Evolutionary conservation across 2,113 vertebrate genomes (phyloP), one percentile per base, ranked within the genome.

Genomic region (Dasyprocta punctata): DNA sequence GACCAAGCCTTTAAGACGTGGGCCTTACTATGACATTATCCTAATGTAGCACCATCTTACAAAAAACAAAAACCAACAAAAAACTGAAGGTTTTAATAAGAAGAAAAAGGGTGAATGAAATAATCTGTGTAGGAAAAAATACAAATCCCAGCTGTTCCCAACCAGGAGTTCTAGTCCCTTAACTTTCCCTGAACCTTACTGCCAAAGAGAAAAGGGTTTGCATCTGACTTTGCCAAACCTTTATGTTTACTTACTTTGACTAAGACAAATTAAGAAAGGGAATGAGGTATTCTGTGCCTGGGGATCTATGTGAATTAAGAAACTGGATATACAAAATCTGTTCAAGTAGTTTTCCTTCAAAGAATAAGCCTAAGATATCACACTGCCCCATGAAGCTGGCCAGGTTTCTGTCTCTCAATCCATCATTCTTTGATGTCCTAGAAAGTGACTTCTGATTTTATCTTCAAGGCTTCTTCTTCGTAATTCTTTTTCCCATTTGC

Each of bases 361-460:
- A 58, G 6, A 92, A 86, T 5, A 89, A 7, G 77, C 65, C 5
- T 13, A 82, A 65, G 33, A 77, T 22, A 14, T 47, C 3, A 0
- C 47, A 24, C 14, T 30, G n/a, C 49, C 61, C 58, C 73, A 6
- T 22, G 36, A 92, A 65, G 26, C 33, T 81, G 33, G 26, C 20
- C 33, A 44, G 11, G 28, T 73, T 52, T 90, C 80, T 24, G 19
- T 61, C 12, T 83, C 24, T 83, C 20, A 2, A 7, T 84, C 63
- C 36, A 16, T 44, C 73, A 49, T 54, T 12, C 71, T 89, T 47
- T 69, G 93, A 60, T 82, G 5, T 96, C 95, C 75, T 44, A 71
- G 84, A 93, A 87, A 95, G 63, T 82, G 58, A 82, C 84, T 91
- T 93, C 93, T 97, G 71, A 56, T 93, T 97, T 88, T 69, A 89